phyloP scores from a whole-genome alignment of 2,113 vertebrate species.

The Paralichthys olivaceus region DNA sequence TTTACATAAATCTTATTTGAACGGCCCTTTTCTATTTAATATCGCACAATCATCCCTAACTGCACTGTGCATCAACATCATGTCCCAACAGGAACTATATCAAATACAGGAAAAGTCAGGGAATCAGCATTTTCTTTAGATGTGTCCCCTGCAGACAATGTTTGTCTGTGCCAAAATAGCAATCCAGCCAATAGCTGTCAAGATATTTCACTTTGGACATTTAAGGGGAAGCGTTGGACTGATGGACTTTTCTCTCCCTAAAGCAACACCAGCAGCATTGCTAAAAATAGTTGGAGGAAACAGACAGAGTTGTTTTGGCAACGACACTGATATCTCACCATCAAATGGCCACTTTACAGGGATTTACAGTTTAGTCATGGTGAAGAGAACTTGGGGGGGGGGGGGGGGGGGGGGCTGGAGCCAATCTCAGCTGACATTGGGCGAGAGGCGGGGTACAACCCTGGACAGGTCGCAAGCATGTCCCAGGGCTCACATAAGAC shows the following conservation, averaged over 20 bases:
- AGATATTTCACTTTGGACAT: constrained; percentile 8
- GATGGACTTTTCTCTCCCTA: neutral
- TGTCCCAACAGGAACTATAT: neutral
- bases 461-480: too few relatives aligned
- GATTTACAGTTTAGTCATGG: neutral
- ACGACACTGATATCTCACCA: neutral
- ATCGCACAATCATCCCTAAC: neutral
- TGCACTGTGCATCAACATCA: neutral
- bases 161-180: neutral
- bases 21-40: neutral
- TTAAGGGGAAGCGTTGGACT: neutral
- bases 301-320: neutral
- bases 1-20: neutral
- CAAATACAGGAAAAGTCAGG: neutral
- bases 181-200: neutral
- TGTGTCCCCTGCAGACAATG: neutral
- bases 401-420: too few relatives aligned
- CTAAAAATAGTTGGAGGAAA: neutral
- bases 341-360: neutral
- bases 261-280: neutral
- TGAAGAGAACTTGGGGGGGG: neutral
- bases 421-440: too few relatives aligned
- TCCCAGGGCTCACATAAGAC: too few relatives aligned
- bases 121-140: neutral
- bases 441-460: too few relatives aligned